phyloP scores from a whole-genome alignment of 2,113 vertebrate species.

The Hemiscyllium ocellatum region DNA sequence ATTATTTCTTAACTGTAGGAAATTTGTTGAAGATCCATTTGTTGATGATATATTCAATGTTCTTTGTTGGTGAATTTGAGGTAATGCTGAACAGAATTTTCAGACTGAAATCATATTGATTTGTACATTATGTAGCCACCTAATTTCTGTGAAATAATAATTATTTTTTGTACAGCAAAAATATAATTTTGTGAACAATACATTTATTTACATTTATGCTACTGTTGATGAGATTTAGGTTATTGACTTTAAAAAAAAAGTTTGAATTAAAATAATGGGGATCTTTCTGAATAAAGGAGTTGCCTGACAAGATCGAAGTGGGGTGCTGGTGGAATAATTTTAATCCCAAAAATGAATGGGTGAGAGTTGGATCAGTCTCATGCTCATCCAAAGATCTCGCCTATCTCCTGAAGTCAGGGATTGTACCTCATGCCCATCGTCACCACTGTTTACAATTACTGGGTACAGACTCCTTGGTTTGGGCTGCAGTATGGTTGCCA shows the following conservation, averaged over 20 bases:
- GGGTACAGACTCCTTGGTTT: neutral
- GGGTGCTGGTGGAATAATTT: neutral
- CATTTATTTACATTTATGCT: conserved; percentile 1
- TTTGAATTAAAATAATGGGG: neutral
- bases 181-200: neutral
- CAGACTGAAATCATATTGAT: neutral
- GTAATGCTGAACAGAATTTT: neutral
- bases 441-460: neutral
- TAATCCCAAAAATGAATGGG: neutral
- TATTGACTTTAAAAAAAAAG: neutral
- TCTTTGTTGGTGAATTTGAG: neutral
- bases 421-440: too few relatives aligned
- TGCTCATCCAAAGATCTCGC: neutral
- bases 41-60: neutral
- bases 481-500: neutral
- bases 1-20: neutral
- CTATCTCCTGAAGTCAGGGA: neutral
- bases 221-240: neutral
- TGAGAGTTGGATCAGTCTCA: neutral
- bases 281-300: neutral
- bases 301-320: neutral
- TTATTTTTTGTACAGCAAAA: neutral
- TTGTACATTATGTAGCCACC: neutral
- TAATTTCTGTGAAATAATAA: neutral
- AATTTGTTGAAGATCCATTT: neutral